Evolutionary conservation across 1,140 invertebrate species (phyloP).

Genomic region (Meteorus sp.): DNA sequence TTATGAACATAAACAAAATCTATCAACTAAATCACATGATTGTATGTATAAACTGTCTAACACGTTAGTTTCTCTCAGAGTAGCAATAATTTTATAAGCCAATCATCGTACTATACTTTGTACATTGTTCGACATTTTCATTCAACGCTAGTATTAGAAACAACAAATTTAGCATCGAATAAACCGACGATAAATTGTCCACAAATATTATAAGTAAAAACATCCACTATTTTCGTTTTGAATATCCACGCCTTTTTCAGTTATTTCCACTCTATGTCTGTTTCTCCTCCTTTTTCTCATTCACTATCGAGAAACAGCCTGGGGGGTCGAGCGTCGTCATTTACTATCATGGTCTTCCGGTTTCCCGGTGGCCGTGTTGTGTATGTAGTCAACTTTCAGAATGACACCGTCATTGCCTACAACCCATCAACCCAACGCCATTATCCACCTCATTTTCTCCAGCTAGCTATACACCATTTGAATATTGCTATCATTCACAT

Average conservation of each 20-base stretch:
- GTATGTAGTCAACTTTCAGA: conserved; percentile 17
- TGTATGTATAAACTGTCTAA: too few relatives aligned
- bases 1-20: conserved; percentile 7
- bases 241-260: too few relatives aligned
- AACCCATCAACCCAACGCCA: background rate
- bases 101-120: too few relatives aligned
- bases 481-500: background rate
- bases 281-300: too few relatives aligned
- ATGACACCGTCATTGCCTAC: conserved; percentile 24
- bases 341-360: conserved; percentile 24
- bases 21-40: background rate
- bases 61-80: too few relatives aligned
- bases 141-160: background rate
- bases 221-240: background rate
- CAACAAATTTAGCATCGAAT: background rate
- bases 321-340: conserved; percentile 26
- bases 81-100: too few relatives aligned
- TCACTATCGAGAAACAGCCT: conserved; percentile 1
- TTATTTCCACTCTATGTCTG: too few relatives aligned
- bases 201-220: background rate
- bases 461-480: background rate
- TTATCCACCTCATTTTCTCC: conserved; percentile 8
- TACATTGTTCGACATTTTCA: too few relatives aligned
- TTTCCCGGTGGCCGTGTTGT: conserved; percentile 25
- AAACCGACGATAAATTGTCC: background rate